These are phyloP conservation scores for Apteryx mantelli DNA, from an alignment of 2,113 vertebrate species.

Conservation along the genomic window DNA sequence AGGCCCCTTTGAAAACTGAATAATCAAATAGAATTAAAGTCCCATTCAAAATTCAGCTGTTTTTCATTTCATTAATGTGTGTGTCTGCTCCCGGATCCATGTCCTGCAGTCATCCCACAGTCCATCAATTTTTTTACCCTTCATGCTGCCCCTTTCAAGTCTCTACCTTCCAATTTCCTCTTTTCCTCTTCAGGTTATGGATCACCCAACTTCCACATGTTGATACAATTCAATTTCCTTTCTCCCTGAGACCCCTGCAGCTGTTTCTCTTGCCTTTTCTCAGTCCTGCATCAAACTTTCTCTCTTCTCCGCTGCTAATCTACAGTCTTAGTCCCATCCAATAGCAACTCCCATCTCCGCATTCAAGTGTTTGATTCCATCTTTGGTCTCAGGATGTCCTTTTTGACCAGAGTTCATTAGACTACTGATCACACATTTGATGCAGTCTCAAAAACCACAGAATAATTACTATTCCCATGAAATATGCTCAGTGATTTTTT, in stretches of 20 bases:
- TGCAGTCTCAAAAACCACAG: not conserved
- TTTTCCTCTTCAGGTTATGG: not conserved
- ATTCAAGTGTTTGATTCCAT: not conserved
- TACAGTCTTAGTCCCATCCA: not conserved
- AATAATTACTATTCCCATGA: not conserved
- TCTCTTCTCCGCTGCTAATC: not conserved
- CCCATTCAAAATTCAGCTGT: slow-evolving; percentile 5
- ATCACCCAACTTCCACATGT: not conserved
- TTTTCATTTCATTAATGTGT: slow-evolving; percentile 19
- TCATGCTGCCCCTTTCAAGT: not conserved
- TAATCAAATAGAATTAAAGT: slow-evolving; percentile 17
- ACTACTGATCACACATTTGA: not conserved
- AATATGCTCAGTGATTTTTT: not conserved
- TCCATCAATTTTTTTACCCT: not conserved
- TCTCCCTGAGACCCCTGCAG: not conserved
- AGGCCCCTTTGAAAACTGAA: slow-evolving; percentile 12
- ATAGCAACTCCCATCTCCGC: not conserved
- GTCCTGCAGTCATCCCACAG: not conserved
- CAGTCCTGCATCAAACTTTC: not conserved
- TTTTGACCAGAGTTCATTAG: not conserved
- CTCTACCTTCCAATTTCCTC: not conserved
- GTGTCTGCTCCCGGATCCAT: not conserved
- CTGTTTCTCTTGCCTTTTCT: not conserved
- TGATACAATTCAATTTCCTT: not conserved
- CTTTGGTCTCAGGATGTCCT: not conserved